These are phyloP conservation scores for Mastomys natalensis DNA, from an alignment of 2,113 vertebrate species.

Conservation along the genomic window DNA sequence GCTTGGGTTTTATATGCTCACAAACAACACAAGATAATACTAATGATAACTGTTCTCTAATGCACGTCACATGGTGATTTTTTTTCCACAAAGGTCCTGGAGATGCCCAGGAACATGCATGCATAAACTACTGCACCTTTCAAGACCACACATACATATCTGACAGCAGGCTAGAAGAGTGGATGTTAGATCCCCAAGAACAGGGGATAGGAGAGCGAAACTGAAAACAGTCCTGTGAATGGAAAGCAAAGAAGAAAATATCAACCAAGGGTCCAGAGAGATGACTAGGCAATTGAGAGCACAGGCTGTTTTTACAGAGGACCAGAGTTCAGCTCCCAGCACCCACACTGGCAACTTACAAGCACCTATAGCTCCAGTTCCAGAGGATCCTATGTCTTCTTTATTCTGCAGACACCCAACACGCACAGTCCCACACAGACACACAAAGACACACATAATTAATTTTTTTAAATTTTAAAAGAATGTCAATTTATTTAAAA, in stretches of 20 bases:
- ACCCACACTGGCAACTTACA: background rate
- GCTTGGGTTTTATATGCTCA: background rate
- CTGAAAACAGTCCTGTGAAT: background rate
- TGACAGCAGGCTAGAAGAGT: background rate
- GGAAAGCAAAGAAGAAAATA: background rate
- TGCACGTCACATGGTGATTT: background rate
- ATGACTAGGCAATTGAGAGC: background rate
- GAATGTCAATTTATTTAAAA: background rate
- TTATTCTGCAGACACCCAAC: background rate
- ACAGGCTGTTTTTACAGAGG: background rate
- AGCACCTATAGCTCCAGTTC: background rate
- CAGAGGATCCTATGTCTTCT: background rate
- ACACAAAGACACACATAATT: background rate
- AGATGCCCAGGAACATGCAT: background rate
- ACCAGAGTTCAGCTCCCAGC: background rate
- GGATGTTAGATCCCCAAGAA: background rate
- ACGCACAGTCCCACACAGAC: background rate
- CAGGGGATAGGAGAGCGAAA: background rate
- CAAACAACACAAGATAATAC: background rate
- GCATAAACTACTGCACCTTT: conserved; percentile 45
- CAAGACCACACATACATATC: background rate
- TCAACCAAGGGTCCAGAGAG: background rate
- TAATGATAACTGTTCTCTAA: conserved; percentile 33
- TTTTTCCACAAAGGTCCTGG: background rate
- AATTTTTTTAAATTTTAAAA: background rate